Percentiles rank a stretch among this genome's conserved stretches.
Evolutionary conservation across 1,140 invertebrate species (phyloP).

Genomic region (Drosophila punjabiensis): DNA sequence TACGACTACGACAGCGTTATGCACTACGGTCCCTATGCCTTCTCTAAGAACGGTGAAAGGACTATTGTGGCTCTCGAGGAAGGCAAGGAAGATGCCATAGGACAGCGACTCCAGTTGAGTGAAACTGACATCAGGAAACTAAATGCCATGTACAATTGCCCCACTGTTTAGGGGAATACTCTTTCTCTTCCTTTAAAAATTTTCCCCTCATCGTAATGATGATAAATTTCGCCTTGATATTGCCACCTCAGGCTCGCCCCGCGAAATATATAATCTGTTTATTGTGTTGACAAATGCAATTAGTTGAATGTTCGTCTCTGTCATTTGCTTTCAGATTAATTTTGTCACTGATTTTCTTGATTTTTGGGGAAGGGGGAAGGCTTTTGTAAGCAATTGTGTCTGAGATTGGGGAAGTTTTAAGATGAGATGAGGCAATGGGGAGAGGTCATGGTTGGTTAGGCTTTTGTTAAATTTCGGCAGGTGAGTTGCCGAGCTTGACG

Average conservation of each 20-base stretch:
- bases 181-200: neutral
- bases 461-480: slow-evolving; percentile 3
- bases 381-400: slow-evolving; percentile 1
- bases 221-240: slow-evolving; percentile 32
- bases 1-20: slow-evolving; percentile 91
- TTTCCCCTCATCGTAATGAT: slow-evolving; percentile 27
- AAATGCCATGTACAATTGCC: slow-evolving; percentile 88
- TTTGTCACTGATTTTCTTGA: slow-evolving; percentile 13
- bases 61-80: slow-evolving; percentile 88
- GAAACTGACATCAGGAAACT: slow-evolving; percentile 88
- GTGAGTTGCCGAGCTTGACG: neutral
- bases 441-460: neutral
- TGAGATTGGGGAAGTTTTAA: slow-evolving; percentile 2
- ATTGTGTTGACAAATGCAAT: slow-evolving; percentile 47
- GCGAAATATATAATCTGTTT: slow-evolving; percentile 37
- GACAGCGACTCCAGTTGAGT: slow-evolving; percentile 88
- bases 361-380: neutral
- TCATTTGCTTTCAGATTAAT: slow-evolving; percentile 25
- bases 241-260: neutral
- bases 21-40: slow-evolving; percentile 91
- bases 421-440: neutral
- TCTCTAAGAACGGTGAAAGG: slow-evolving; percentile 89
- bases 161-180: slow-evolving; percentile 4
- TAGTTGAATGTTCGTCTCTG: slow-evolving; percentile 24
- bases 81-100: slow-evolving; percentile 83